Conservation (phyloP, 2,888 invertebrate species). For the Eulithis prunata region DNA sequence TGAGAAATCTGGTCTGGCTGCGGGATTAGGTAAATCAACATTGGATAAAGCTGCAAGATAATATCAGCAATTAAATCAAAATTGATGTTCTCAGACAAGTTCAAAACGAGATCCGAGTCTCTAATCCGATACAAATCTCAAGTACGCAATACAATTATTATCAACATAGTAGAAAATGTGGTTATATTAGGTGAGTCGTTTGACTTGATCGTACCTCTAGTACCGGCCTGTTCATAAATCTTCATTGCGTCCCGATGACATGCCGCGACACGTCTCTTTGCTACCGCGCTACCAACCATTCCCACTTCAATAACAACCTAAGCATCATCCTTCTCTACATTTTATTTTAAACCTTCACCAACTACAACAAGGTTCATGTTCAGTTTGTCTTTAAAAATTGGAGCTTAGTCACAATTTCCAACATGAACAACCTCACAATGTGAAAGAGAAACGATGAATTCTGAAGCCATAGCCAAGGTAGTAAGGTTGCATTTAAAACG, state of each 20-base stretch:
- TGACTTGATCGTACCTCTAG: constrained; percentile 61
- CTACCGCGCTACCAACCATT: constrained; percentile 73
- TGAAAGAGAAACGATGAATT: constrained; percentile 51
- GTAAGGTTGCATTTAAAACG: constrained; percentile 62
- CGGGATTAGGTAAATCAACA: constrained; percentile 18
- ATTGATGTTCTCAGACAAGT: constrained; percentile 37
- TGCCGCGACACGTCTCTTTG: constrained; percentile 81
- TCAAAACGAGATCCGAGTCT: constrained; percentile 42
- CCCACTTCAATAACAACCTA: constrained; percentile 56
- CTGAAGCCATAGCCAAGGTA: constrained; percentile 52
- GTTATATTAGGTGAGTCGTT: constrained; percentile 58
- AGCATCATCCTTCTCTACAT: constrained; percentile 42
- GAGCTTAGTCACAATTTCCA: constrained; percentile 66
- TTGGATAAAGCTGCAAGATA: constrained; percentile 31
- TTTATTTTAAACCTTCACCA: constrained; percentile 44
- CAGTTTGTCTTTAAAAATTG: constrained; percentile 28
- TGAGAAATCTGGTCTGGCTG: constrained; percentile 2
- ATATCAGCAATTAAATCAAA: constrained; percentile 35
- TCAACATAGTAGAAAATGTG: constrained; percentile 65
- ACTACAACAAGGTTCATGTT: constrained; percentile 37
- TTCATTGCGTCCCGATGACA: constrained; percentile 84
- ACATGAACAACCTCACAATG: constrained; percentile 64
- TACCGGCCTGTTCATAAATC: constrained; percentile 81
- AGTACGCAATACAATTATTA: constrained; percentile 61
- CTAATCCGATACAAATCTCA: constrained; percentile 51